Evolutionary conservation across 1,140 invertebrate species (phyloP), one percentile per base, ranked within the genome.

Genomic region (Heliconius himera): DNA sequence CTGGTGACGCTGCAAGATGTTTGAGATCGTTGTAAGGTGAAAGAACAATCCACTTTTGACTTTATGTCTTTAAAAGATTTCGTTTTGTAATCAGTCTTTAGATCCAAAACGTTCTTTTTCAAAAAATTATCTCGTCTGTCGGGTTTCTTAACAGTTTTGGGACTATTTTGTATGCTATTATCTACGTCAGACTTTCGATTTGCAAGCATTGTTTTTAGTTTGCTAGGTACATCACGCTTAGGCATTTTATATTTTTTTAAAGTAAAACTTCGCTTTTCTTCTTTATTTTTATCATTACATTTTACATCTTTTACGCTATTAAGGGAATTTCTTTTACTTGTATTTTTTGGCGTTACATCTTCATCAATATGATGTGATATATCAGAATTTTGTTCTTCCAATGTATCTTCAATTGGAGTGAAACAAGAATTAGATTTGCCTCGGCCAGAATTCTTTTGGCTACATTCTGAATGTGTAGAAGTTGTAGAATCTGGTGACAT

Each of bases 31-130:
- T 94, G 93, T 76, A 94, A 86, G 20, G 93, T 93, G 79, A 93
- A 94, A 18, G 92, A 93, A 82, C 94, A 95, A 78, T 95, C 95
- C 38, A 98, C 96, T 93, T 97, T 97, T 4, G 97, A 97, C 88
- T 98, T 98, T 36, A 98, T 96, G 88, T 98, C 97, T 90, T 97
- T 98, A 73, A 96, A 96, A 13, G 95, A 95, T 83, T 96, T 97
- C n/a, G 93, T 95, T 87, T 96, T 96, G 80, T 96, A 96, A 83
- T 97, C 96, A 29, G 93, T 95, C 86, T 97, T 97, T 51, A 96
- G 96, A 84, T 96, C 97, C 33, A 91, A 79, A 33, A 86, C 84
- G 81, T 89, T 91, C 92, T 98, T 98, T 91, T 96, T 97, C 96
- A 97, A 97, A 56, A 98, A 96, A 70, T 96, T 97, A 86, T 98